Percentiles rank a stretch among this genome's conserved stretches.
These are phyloP conservation scores for Polypedilum vanderplanki DNA, from an alignment of 1,140 invertebrate species.

Conservation along the genomic window DNA sequence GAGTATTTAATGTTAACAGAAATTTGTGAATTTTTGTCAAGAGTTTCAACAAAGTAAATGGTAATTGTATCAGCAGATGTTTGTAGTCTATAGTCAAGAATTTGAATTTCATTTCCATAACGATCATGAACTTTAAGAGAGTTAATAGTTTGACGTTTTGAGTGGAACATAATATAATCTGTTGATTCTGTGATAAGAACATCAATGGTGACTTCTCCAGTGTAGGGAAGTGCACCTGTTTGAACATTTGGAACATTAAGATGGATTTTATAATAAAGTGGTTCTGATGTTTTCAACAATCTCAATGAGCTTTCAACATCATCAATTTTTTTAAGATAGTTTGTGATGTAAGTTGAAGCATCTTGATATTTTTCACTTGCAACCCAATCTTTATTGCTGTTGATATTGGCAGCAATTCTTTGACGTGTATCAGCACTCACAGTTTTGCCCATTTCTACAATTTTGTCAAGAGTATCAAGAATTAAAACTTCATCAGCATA, in stretches of 20 bases:
- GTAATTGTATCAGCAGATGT: background rate
- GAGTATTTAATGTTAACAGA: background rate
- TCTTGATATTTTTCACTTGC: background rate
- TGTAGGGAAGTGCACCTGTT: background rate
- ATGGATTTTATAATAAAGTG: background rate
- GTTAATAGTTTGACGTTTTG: constrained; percentile 36
- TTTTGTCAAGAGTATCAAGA: background rate
- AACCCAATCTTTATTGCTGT: background rate
- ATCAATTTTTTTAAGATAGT: background rate
- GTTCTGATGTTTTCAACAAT: background rate
- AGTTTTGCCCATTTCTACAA: background rate
- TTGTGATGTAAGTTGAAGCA: too few species aligned
- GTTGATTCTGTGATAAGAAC: background rate
- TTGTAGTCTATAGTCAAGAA: background rate
- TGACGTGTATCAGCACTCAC: background rate
- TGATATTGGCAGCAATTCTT: background rate
- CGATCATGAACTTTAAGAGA: constrained; percentile 35
- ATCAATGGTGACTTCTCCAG: background rate
- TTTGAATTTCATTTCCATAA: background rate
- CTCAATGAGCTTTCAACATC: background rate
- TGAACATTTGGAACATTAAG: background rate
- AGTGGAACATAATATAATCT: background rate
- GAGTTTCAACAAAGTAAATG: background rate
- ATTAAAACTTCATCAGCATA: background rate
- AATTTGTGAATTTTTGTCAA: background rate